phyloP scores from a whole-genome alignment of 2,113 vertebrate genomes.

The Pan troglodytes region NHGRI_mPanTro3-v2.1_pri NC_072421.2:54765001-54765500 shows the following conservation, averaged over 20 bases:
- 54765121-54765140: neutral
- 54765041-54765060: neutral
- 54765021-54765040: too few species aligned
- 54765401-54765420: neutral
- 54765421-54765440: neutral
- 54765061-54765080: neutral
- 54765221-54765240: neutral
- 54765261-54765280: neutral
- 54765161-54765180: neutral
- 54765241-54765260: neutral
- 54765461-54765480: neutral
- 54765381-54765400: neutral
- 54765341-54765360: neutral
- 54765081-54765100: neutral
- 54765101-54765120: neutral
- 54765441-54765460: neutral
- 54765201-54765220: neutral
- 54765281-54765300: neutral
- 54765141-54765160: neutral
- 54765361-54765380: neutral
- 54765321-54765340: neutral
- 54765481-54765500: neutral
- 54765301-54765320: neutral
- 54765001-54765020: too few species aligned
- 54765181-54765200: neutral